Evolutionary conservation across 2,888 invertebrate genomes (phyloP).

Genomic region (Coleophora deauratella): DNA sequence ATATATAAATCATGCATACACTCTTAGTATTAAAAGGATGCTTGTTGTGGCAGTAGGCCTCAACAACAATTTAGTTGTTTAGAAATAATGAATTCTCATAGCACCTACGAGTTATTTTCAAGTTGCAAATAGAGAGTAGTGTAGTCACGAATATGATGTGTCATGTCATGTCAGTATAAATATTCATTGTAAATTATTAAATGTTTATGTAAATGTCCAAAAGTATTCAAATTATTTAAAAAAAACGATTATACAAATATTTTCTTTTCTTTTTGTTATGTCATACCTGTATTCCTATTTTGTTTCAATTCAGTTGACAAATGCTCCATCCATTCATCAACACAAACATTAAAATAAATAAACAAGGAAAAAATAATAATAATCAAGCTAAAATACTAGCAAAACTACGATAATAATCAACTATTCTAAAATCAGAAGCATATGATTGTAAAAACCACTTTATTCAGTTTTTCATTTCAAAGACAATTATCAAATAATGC

Average conservation of each 20-base stretch:
- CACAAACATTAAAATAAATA: too few relatives aligned
- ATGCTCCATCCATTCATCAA: too few relatives aligned
- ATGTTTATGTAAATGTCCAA: conserved; percentile 75
- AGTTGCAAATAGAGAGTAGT: conserved; percentile 67
- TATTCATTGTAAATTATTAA: conserved; percentile 75
- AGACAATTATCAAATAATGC: too few relatives aligned
- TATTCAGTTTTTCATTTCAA: too few relatives aligned
- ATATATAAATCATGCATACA: conserved; percentile 73
- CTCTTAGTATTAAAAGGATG: conserved; percentile 63
- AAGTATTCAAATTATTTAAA: conserved; percentile 75
- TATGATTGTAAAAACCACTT: too few relatives aligned
- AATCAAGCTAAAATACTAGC: too few relatives aligned
- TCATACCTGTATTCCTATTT: conserved; percentile 33
- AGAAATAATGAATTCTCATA: conserved; percentile 59
- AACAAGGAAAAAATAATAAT: too few relatives aligned
- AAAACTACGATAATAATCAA: too few relatives aligned
- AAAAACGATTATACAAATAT: conserved; percentile 67
- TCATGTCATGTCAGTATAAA: conserved; percentile 73
- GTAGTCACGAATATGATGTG: conserved; percentile 68
- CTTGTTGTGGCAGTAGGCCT: conserved; percentile 62
- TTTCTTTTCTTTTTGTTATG: conserved; percentile 64
- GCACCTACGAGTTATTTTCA: conserved; percentile 65
- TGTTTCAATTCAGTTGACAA: conserved; percentile 17
- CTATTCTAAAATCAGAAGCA: too few relatives aligned
- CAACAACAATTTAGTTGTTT: conserved; percentile 60